A percentile compares a stretch with the other conserved stretches of the same genome.
These are phyloP conservation scores for Dastarcus helophoroides DNA, from an alignment of 2,888 invertebrate genomes.

Conservation along the genomic window DNA sequence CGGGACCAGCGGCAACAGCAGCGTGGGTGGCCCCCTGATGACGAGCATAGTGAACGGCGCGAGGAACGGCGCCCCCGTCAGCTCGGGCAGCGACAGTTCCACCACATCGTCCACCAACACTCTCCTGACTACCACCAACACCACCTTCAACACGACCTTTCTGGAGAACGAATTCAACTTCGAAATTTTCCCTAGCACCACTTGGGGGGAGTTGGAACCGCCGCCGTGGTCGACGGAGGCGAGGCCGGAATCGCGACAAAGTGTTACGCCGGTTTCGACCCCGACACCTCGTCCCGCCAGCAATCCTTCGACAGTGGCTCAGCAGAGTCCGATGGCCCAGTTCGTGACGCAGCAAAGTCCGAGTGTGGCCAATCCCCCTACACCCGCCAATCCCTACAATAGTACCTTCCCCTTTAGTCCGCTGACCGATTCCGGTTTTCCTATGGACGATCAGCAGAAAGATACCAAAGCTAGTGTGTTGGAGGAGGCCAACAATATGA, in stretches of 20 bases:
- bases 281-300: constrained; percentile 49
- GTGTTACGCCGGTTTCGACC: constrained; percentile 48
- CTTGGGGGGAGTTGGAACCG: constrained; percentile 47
- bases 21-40: constrained; percentile 62
- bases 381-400: constrained; percentile 33
- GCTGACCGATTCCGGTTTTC: constrained; percentile 39
- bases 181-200: constrained; percentile 47
- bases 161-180: constrained; percentile 37
- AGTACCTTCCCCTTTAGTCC: constrained; percentile 53
- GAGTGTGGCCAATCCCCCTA: constrained; percentile 32
- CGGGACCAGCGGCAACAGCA: constrained; percentile 27
- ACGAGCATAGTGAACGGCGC: constrained; percentile 59
- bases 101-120: constrained; percentile 24
- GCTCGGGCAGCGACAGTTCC: constrained; percentile 27
- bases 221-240: constrained; percentile 28
- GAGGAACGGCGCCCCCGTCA: constrained; percentile 29
- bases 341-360: constrained; percentile 45
- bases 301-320: constrained; percentile 34
- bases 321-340: constrained; percentile 37
- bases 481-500: constrained; percentile 30
- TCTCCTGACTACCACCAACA: constrained; percentile 19
- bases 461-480: constrained; percentile 40
- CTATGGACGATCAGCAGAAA: constrained; percentile 39
- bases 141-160: constrained; percentile 18
- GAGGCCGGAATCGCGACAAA: constrained; percentile 54